Evolutionary conservation across 2,113 vertebrate species (phyloP), one percentile per base, ranked within the genome.

Genomic region (Atractosteus spatula): DNA sequence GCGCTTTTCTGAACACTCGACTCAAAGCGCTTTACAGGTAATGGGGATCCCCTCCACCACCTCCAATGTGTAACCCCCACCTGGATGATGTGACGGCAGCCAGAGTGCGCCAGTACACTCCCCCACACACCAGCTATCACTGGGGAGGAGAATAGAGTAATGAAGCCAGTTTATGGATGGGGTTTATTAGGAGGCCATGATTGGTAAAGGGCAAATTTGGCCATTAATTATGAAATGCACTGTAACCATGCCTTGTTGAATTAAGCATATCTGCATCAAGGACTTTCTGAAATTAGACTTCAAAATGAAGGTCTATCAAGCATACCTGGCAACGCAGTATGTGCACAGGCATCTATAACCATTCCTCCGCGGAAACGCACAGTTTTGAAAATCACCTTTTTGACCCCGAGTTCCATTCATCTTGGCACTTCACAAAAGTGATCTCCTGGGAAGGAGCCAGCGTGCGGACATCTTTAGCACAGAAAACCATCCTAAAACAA

Each of bases 371-470:
- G 17, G 17, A 1, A 8, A 0, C 8, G 41, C 59, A 8, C n/a
- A n/a, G 16, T 69, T 4, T 2, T 41, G 14, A 7, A 41, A 66
- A 44, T 78, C n/a, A 89, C 88, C 85, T 85, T 78, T 73, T 86
- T 0, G 62, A 29, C 45, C 71, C 72, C 0, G 16, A 72, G 71
- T 80, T 83, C 91, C 89, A 86, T 0, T 70, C 0, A 8, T 85
- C 83, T 62, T 85, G 85, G 78, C 91, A 92, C 83, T 81, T 89
- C 29, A 90, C 86, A 63, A 92, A 92, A 0, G 83, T 87, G 68
- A 66, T 17, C 17, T 66, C 65, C 14, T 66, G 65, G 12, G 65
- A 11, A 1, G 45, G 41, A 12, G 8, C 4, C 12, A 66, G 14
- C 12, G 13, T 11, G 7, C 4, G 41, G 12, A 17, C 6, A 41